phyloP scores from a whole-genome alignment of 1,140 invertebrate species.

The Teleogryllus occipitalis region DNA sequence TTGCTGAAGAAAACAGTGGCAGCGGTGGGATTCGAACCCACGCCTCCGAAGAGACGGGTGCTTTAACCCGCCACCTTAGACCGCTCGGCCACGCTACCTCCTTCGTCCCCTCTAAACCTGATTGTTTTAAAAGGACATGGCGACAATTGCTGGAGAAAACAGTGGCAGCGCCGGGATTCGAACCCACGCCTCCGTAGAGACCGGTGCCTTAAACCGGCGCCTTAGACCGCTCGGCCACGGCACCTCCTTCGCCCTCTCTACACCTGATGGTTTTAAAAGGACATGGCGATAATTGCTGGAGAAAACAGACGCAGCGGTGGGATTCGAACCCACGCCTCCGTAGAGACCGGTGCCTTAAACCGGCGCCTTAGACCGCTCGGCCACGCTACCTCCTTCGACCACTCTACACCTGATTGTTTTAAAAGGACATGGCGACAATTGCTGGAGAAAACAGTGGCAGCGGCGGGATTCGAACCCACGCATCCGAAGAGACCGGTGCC shows the following conservation, averaged over 20 bases:
- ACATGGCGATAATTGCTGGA: too few species aligned
- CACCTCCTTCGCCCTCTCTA: too few species aligned
- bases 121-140: too few species aligned
- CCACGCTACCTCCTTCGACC: conserved; percentile 66
- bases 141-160: too few species aligned
- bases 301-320: conserved; percentile 65
- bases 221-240: conserved; percentile 30
- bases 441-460: conserved; percentile 43
- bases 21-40: conserved; percentile 69
- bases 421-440: too few species aligned
- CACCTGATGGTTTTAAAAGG: too few species aligned
- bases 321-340: conserved; percentile 67
- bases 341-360: conserved; percentile 66
- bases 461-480: conserved; percentile 69
- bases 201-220: conserved; percentile 31
- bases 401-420: too few species aligned
- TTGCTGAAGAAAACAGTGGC: too few species aligned
- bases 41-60: conserved; percentile 62
- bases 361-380: conserved; percentile 67
- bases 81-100: conserved; percentile 65
- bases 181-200: conserved; percentile 9
- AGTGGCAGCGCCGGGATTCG: too few species aligned
- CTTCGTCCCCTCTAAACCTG: too few species aligned
- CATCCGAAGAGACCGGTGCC: conserved; percentile 62
- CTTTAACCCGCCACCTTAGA: conserved; percentile 68